Percentiles rank a stretch among this genome's conserved stretches.
phyloP scores from a whole-genome alignment of 2,888 invertebrate genomes.

The Mimumesa dahlbomi region DNA sequence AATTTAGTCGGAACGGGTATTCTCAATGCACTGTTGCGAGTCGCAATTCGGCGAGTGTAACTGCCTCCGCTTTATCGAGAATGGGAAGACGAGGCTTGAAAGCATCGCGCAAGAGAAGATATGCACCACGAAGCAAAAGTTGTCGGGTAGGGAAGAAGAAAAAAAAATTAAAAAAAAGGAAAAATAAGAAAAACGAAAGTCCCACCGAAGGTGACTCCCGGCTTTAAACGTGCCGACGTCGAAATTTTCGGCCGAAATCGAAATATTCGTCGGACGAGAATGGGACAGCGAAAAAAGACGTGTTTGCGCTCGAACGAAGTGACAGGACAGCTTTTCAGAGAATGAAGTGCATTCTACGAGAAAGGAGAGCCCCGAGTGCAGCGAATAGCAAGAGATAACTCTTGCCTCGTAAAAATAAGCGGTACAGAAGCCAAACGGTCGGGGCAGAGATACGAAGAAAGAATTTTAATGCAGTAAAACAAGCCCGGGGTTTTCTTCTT shows the following conservation, averaged over 20 bases:
- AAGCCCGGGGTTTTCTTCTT: not conserved
- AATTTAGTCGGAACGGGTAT: conserved; percentile 23
- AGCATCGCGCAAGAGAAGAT: not conserved
- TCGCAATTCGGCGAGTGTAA: not conserved
- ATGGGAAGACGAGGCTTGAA: not conserved
- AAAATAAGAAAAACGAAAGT: not conserved
- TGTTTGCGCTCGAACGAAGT: conserved; percentile 12
- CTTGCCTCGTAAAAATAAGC: not conserved
- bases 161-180: not conserved
- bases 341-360: conserved; percentile 18
- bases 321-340: conserved; percentile 12
- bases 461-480: not conserved
- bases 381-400: conserved; percentile 32
- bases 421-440: not conserved
- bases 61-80: not conserved
- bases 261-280: not conserved
- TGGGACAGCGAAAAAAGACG: conserved; percentile 10
- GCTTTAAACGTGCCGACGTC: not conserved
- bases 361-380: conserved; percentile 22
- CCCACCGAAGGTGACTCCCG: not conserved
- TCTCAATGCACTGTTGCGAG: not conserved
- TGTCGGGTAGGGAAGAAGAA: no score
- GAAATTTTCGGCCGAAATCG: not conserved
- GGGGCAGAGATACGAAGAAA: not conserved
- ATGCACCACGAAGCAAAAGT: not conserved